Evolutionary conservation across 92 coral and sea anemone species (phyloP), one percentile per base, ranked within the genome.

Genomic region (Metridium senile): DNA sequence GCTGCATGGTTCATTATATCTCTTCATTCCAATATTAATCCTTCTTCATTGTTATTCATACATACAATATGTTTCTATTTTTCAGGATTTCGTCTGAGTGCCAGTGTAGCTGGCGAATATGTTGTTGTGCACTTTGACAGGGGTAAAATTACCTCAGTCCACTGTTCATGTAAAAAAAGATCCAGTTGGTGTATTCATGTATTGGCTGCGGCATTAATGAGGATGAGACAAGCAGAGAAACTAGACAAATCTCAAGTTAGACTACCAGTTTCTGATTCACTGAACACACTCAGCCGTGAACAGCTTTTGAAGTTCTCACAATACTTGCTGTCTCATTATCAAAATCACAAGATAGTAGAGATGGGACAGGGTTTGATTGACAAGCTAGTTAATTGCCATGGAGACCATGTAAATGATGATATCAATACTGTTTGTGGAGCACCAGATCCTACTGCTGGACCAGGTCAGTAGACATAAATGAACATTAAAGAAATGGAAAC

Each of bases 391-490:
- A 79, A 81, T 51, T 68, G 62, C 13, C 80, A 78, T 25, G 79
- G 89, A 11, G 61, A 71, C 47, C 26, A 22, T 32, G 61, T 29
- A 2, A 68, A 86, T 9, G 84, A 81, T 13, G 90, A 93, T 11
- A 95, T 95, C 46, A 89, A 93, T 72, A 72, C 64, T 35, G 69
- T 89, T 52, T 49, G 85, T 33, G 99, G 99, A 17, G 99, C 94
- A 26, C 99, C 99, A n/a, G 99, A 95, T 66, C 97, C 99, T 7
- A 92, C 99, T 16, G 97, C 99, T 33, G 99, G 99, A 27, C 97
- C 99, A 54, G 99, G 99, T 95, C 63, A 70, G 82, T 21, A 9
- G 1, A 4, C 49, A 34, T n/a, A n/a, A n/a, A n/a, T n/a, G n/a
- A n/a, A n/a, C n/a, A n/a, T n/a, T n/a, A n/a, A n/a, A n/a, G n/a